Conservation (phyloP, 2,113 vertebrate species). For the Anarrhichthys ocellatus region DNA sequence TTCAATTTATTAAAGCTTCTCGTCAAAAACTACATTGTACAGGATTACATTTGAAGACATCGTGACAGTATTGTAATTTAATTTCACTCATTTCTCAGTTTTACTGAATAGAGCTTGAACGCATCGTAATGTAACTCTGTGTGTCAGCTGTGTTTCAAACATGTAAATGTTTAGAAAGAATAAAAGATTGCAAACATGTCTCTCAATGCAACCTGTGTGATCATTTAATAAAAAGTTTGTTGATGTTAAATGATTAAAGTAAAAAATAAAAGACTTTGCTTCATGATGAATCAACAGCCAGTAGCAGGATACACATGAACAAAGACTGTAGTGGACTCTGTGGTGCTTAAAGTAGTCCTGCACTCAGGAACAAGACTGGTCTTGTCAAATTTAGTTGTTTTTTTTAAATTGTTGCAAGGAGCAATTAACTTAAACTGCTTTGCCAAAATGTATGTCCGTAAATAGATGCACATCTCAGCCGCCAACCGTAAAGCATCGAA, state of each 20-base stretch:
- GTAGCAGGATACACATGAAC: conserved; percentile 1
- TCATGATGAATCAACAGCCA: background rate
- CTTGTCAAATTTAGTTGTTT: background rate
- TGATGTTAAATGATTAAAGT: background rate
- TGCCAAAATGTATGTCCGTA: conserved; percentile 2
- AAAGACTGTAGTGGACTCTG: conserved; percentile 4
- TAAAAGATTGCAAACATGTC: background rate
- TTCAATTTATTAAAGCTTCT: background rate
- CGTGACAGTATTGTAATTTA: too few species aligned
- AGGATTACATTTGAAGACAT: background rate
- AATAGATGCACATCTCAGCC: conserved; percentile 23
- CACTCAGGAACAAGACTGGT: background rate
- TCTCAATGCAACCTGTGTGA: background rate
- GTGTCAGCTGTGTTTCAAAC: background rate
- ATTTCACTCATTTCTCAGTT: background rate
- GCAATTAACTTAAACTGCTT: conserved; percentile 21
- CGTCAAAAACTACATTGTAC: background rate
- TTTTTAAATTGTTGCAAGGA: background rate
- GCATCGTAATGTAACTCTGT: background rate
- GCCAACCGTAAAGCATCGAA: conserved; percentile 16
- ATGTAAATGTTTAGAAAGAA: background rate
- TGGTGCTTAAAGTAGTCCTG: background rate
- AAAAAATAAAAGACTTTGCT: conserved; percentile 6
- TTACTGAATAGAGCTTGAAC: background rate
- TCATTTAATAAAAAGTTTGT: background rate